Percentiles rank a stretch among this genome's conserved stretches.
Evolutionary conservation across 2,888 invertebrate genomes (phyloP).

Genomic region (Baccha elongata): DNA sequence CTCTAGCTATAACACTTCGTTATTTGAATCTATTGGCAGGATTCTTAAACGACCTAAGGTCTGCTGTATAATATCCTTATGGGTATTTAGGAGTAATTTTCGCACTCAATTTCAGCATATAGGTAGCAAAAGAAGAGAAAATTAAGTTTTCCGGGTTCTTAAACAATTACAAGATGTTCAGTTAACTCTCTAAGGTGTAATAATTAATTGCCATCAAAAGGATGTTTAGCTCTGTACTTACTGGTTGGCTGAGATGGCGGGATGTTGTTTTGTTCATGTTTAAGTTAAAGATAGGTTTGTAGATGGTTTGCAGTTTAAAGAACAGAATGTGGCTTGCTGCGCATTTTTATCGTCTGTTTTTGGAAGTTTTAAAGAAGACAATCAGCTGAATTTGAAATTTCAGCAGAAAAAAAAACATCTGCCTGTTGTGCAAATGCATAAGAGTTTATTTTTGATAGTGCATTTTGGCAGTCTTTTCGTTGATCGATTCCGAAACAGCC

Average conservation of each 20-base stretch:
- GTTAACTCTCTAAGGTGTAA: constrained; percentile 66
- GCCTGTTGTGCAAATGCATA: too few relatives aligned
- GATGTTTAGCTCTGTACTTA: constrained; percentile 18
- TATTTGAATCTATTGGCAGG: constrained; percentile 72
- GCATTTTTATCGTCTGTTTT: too few relatives aligned
- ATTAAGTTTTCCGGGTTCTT: constrained; percentile 67
- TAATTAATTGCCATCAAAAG: constrained; percentile 67
- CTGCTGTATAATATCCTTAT: constrained; percentile 63
- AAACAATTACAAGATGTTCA: constrained; percentile 69
- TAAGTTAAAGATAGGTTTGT: constrained; percentile 4
- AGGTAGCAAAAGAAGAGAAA: constrained; percentile 42
- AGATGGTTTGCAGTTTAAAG: background rate
- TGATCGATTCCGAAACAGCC: too few relatives aligned
- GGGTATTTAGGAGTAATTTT: constrained; percentile 65
- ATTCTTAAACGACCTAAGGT: constrained; percentile 60
- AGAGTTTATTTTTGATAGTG: too few relatives aligned
- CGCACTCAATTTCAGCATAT: constrained; percentile 56
- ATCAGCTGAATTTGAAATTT: too few relatives aligned
- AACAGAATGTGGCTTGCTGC: too few relatives aligned
- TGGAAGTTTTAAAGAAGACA: too few relatives aligned
- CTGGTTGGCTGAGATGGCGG: background rate
- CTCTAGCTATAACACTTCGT: constrained; percentile 57
- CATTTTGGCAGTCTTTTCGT: too few relatives aligned
- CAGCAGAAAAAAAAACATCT: too few relatives aligned
- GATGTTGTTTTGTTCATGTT: constrained; percentile 11